These are phyloP conservation scores for Boulengerochromis microlepis DNA, from an alignment of 2,113 vertebrate species.

Conservation along the genomic window DNA sequence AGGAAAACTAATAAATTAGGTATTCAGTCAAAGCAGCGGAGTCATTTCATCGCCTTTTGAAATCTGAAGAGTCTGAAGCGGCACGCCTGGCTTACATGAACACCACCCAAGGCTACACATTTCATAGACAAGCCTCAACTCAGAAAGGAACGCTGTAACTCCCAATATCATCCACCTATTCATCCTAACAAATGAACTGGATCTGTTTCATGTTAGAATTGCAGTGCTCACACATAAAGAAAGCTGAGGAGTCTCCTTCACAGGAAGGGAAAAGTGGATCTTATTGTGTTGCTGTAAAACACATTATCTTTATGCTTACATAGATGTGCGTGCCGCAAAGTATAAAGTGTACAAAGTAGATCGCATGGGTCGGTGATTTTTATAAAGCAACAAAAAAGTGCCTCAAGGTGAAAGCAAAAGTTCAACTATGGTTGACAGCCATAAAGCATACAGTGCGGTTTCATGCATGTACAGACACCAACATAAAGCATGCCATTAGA, in stretches of 20 bases:
- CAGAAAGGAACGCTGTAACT: slow-evolving; percentile 23
- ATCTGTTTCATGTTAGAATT: not conserved
- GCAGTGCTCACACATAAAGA: not conserved
- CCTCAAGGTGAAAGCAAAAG: not conserved
- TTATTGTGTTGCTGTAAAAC: not conserved
- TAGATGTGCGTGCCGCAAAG: not conserved
- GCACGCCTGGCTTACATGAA: slow-evolving; percentile 1
- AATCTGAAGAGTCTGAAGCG: not conserved
- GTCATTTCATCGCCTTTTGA: not conserved
- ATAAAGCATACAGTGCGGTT: not conserved
- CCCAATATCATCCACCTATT: not conserved
- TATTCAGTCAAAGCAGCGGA: not conserved
- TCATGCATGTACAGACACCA: not conserved
- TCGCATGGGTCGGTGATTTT: not conserved
- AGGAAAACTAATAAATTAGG: not conserved
- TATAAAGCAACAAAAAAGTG: not conserved
- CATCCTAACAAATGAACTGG: not conserved
- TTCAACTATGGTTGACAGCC: not conserved
- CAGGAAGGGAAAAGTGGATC: not conserved
- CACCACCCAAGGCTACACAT: slow-evolving; percentile 44
- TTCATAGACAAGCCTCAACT: slow-evolving; percentile 56
- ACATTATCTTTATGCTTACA: not conserved
- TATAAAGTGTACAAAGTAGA: not conserved
- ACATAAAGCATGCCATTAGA: not conserved
- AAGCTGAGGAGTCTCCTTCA: not conserved